Percentiles rank a stretch among this genome's conserved stretches.
Conservation (phyloP, 2,888 invertebrate species). For the Synanthedon myopaeformis region DNA sequence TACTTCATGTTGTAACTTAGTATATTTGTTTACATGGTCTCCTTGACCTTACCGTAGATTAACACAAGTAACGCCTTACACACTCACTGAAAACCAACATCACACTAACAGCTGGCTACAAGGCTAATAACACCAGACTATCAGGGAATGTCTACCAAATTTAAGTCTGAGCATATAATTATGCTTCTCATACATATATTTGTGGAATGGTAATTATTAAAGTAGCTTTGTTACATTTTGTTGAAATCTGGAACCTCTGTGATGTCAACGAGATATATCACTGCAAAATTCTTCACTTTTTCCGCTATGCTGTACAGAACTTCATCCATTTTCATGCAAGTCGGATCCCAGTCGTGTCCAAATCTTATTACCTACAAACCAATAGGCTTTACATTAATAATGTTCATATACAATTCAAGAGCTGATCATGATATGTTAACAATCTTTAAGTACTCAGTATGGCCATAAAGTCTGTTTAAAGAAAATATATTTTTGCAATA, state of each 20-base stretch:
- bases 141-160: too few relatives aligned
- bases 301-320: conserved; percentile 95
- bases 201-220: too few relatives aligned
- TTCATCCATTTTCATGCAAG: conserved; percentile 99
- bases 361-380: conserved; percentile 87
- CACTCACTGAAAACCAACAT: not conserved
- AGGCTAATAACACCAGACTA: too few relatives aligned
- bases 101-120: too few relatives aligned
- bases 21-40: too few relatives aligned
- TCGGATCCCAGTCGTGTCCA: conserved; percentile 99
- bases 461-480: not conserved
- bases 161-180: too few relatives aligned
- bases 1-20: too few relatives aligned
- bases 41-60: too few relatives aligned
- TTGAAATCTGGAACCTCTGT: conserved; percentile 99
- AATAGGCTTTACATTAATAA: not conserved
- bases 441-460: not conserved
- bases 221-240: conserved; percentile 83
- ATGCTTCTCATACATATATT: too few relatives aligned
- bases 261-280: conserved; percentile 97
- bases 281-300: conserved; percentile 99
- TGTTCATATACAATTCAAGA: not conserved
- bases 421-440: too few relatives aligned
- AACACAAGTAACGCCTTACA: too few relatives aligned
- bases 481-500: not conserved